phyloP scores from a whole-genome alignment of 2,888 invertebrate species.

The Xestoiulus laeticollis region DNA sequence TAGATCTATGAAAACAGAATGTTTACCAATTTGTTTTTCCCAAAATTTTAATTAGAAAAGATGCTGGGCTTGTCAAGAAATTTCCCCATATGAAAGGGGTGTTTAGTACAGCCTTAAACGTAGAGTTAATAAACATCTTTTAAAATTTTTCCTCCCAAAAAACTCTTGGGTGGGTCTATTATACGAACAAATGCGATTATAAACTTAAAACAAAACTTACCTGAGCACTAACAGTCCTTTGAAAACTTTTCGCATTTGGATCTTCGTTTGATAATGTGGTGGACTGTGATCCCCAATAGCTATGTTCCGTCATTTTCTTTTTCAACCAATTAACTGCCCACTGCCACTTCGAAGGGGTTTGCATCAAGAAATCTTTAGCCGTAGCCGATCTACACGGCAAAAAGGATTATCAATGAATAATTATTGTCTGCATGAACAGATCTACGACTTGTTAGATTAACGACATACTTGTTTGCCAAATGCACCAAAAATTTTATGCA shows the following conservation, averaged over 20 bases:
- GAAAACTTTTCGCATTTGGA: conserved; percentile 65
- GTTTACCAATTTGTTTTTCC: too few species aligned
- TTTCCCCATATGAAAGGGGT: too few species aligned
- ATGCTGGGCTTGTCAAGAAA: too few species aligned
- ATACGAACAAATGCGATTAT: too few species aligned
- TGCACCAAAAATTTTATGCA: conserved; percentile 67
- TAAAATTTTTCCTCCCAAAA: too few species aligned
- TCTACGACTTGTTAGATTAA: not conserved
- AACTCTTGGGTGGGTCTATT: too few species aligned
- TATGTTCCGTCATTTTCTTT: conserved; percentile 63
- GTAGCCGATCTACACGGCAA: conserved; percentile 58
- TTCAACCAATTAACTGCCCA: conserved; percentile 68
- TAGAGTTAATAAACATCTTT: too few species aligned
- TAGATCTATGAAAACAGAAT: too few species aligned
- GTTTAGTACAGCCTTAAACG: too few species aligned
- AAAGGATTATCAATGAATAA: not conserved
- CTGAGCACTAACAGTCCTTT: conserved; percentile 67
- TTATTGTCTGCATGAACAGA: not conserved
- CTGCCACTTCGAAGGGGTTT: conserved; percentile 65
- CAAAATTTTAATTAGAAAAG: too few species aligned
- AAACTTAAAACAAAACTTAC: conserved; percentile 57
- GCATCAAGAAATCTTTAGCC: conserved; percentile 65
- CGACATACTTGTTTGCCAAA: conserved; percentile 62
- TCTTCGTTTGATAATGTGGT: conserved; percentile 64
- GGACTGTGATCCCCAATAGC: conserved; percentile 57